Evolutionary conservation across 1,140 invertebrate species (phyloP), one percentile per base, ranked within the genome.

Genomic region (Drosophila trapezifrons): DNA sequence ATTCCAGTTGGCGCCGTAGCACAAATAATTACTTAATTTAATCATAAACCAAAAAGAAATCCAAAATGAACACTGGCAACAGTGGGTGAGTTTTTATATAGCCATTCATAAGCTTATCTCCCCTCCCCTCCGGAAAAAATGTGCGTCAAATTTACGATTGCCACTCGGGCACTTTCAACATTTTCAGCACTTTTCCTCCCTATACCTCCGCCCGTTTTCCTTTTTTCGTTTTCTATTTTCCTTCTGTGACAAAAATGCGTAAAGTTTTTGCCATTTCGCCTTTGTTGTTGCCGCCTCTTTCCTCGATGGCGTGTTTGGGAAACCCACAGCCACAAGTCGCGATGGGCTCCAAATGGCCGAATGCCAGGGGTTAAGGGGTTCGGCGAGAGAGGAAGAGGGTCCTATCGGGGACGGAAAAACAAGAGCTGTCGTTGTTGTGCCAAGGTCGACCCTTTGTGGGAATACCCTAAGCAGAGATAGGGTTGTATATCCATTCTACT

Each of bases 21-120:
- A 59, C 66, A 87, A 87, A 84, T 84, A 87, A 87, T 87, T 87
- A 87, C 84, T 87, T 89, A 77, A 87, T 89, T 87, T 80, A 80
- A 89, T 71, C 84, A 89, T 79, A 87, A 83, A 75, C 64, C 67
- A 73, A 83, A 62, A 62, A 46, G 81, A 55, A 64, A 69, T 75
- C 18, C 60, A 58, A 67, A 63, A 63, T 59, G 57, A 77, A 64
- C 64, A 69, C 70, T 51, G 37, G 76, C n/a, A 13, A n/a, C 12
- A 10, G 29, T 43, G 46, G 49, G 37, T 49, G 62, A 67, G 69
- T 82, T 82, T 81, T 87, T 82, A 87, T 86, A 86, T 70, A 86
- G 63, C 77, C 79, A 87, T 86, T 86, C 70, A 65, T 69, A 52
- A 59, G 83, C 84, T 86, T 86, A 86, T 86, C 83, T 87, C 59